Conservation (phyloP, 2,888 invertebrate species). For the Andrena trimmerana region DNA sequence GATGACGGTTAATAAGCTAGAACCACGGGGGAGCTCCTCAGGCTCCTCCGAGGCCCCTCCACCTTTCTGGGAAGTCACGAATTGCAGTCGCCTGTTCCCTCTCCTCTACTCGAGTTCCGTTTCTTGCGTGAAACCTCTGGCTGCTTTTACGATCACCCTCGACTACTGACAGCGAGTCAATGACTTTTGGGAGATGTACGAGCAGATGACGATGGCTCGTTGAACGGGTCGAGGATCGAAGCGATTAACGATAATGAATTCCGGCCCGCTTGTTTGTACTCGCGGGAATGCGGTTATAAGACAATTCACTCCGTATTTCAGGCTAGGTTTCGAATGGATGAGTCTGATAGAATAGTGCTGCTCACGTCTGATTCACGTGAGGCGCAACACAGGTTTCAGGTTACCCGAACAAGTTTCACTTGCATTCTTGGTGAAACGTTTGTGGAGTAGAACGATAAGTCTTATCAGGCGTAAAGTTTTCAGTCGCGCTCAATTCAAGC, state of each 20-base stretch:
- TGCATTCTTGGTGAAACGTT: too few relatives aligned
- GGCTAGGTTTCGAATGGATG: neutral
- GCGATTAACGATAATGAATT: constrained; percentile 60
- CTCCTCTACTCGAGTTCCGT: constrained; percentile 51
- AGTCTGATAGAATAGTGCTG: neutral
- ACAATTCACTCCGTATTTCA: neutral
- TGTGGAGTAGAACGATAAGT: too few relatives aligned
- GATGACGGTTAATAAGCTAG: constrained; percentile 83
- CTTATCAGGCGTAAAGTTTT: neutral
- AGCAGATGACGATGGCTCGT: constrained; percentile 60
- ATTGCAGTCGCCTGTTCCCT: constrained; percentile 58
- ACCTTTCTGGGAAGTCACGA: constrained; percentile 76
- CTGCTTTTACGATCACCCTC: constrained; percentile 55
- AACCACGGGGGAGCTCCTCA: constrained; percentile 80
- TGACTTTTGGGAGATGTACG: constrained; percentile 50
- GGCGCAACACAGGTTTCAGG: too few relatives aligned
- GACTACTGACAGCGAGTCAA: constrained; percentile 47
- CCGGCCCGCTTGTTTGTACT: constrained; percentile 40
- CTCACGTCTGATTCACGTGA: too few relatives aligned
- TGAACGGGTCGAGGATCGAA: constrained; percentile 55
- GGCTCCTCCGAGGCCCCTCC: constrained; percentile 61
- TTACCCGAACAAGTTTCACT: too few relatives aligned
- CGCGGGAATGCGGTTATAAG: constrained; percentile 6
- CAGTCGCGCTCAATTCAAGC: neutral
- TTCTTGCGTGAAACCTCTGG: constrained; percentile 64